phyloP scores from a whole-genome alignment of 1,140 invertebrate genomes.

The Arion vulgaris region DNA sequence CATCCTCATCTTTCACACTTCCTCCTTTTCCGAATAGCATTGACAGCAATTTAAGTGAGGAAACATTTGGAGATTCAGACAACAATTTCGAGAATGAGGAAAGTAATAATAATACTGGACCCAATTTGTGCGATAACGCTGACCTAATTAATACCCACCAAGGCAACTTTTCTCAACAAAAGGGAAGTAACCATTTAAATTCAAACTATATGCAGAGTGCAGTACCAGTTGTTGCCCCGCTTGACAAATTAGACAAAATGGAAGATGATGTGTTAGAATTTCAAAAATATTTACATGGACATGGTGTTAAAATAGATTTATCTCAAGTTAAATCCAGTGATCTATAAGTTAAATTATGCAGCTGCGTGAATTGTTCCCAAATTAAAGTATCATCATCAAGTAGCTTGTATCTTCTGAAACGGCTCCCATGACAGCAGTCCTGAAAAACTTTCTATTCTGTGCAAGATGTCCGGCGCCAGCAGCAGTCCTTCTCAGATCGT shows the following conservation, averaged over 20 bases:
- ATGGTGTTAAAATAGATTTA: conserved; percentile 55
- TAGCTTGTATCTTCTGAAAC: no score
- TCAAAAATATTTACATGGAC: conserved; percentile 53
- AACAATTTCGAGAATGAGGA: background rate
- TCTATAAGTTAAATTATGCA: conserved; percentile 37
- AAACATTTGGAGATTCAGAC: conserved; percentile 4
- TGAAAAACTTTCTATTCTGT: no score
- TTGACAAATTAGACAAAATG: conserved; percentile 39
- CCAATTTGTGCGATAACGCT: background rate
- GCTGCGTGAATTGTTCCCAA: no score
- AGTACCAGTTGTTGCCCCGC: background rate
- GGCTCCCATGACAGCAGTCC: no score
- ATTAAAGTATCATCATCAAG: no score
- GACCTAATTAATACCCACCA: background rate
- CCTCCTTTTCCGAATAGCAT: conserved; percentile 23
- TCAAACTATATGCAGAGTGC: background rate
- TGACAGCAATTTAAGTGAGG: conserved; percentile 2
- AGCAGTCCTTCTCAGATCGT: no score
- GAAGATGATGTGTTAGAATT: conserved; percentile 54
- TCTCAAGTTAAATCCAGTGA: conserved; percentile 54
- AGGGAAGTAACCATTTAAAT: background rate
- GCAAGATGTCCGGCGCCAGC: no score
- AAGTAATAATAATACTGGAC: background rate
- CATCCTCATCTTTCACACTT: conserved; percentile 14
- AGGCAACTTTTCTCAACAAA: background rate